Evolutionary conservation across 2,888 invertebrate genomes (phyloP), one percentile per base, ranked within the genome.

Genomic region (Microchrysa polita): DNA sequence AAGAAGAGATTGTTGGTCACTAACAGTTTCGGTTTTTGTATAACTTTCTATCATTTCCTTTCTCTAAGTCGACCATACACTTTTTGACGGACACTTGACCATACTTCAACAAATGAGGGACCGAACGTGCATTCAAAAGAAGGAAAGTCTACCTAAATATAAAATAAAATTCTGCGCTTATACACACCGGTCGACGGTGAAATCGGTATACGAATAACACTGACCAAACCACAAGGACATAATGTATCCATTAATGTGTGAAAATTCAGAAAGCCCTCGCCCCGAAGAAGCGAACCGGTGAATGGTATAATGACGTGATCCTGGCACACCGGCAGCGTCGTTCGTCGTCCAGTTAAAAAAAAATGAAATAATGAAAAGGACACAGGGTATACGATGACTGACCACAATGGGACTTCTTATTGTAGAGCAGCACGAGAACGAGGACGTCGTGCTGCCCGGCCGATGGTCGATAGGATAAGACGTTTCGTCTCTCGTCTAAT

Each of bases 381-480:
- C n/a, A 7, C 27, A 34, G 27, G 27, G 27, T 34, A n/a, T n/a
- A 34, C 27, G 27, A 34, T 34, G 27, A 34, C 27, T 34, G 7
- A 7, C 27, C 27, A 34, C 27, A 34, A 34, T 34, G 27, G 27
- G 27, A 34, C 7, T 34, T 34, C 27, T 34, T 71, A 40, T 61
- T 61, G 18, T 57, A 20, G 48, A 60, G 57, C 72, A 72, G 48
- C 48, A 44, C 42, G 18, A 18, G 22, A n/a, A n/a, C n/a, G n/a
- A n/a, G n/a, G n/a, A n/a, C n/a, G n/a, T n/a, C n/a, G n/a, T n/a
- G n/a, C n/a, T n/a, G n/a, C n/a, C n/a, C 61, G 27, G 27, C 27
- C 27, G 27, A 7, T 44, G 60, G 44, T 55, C 20, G 40, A n/a
- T n/a, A n/a, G n/a, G 60, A 72, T 72, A 72, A 59, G 72, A 72